Base-by-base conservation (phyloP, 2,797 vertebrate genomes). In the Sebastes trivittatus region DNA sequence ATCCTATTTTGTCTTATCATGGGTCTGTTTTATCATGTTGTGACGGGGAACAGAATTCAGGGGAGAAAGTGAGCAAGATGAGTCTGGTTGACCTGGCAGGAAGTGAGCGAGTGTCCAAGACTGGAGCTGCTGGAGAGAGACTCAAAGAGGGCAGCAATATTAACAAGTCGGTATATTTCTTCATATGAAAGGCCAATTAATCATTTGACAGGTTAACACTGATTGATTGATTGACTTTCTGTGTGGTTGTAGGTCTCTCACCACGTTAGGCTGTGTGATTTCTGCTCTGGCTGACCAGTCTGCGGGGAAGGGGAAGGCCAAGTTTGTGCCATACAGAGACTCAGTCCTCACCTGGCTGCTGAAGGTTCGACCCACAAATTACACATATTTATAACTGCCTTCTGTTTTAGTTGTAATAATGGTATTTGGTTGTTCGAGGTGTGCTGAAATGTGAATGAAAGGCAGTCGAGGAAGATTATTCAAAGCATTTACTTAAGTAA, bases 121-220 rank as follows among this genome's bases (percentile, higher is more conserved):
- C 98, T 0, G 98, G 98, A 94, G 98, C 98, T 18, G 98, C 98
- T 0, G 98, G 98, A 52, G 98, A 99, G 90, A 96, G 98, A 62
- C 97, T 99, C 46, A 99, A 99, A 89, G 98, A 99, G 92, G 98
- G 98, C 92, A 98, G 98, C 96, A 99, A 99, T 93, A 99, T 99
- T 85, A 99, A 99, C 96, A 99, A 97, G 98, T 99, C 92, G 92
- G 97, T 75, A 2, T 11, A 59, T 56, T 23, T 16, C 3, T 49
- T 16, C 7, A 20, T 59, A 49, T 23, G 20, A 72, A 34, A 27
- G 11, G 16, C 27, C 7, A 20, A 18, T 20, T 20, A 46, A 46
- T 46, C 1, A 46, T 46, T 18, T 55, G 22, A 42, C 13, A 72
- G 20, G 13, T 30, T 11, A 30, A 25, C 27, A 11, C 14, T 55